Percentiles rank a stretch among this genome's conserved stretches.
Conservation (phyloP, 2,888 invertebrate genomes). For the Trachelus troglodyta region DNA sequence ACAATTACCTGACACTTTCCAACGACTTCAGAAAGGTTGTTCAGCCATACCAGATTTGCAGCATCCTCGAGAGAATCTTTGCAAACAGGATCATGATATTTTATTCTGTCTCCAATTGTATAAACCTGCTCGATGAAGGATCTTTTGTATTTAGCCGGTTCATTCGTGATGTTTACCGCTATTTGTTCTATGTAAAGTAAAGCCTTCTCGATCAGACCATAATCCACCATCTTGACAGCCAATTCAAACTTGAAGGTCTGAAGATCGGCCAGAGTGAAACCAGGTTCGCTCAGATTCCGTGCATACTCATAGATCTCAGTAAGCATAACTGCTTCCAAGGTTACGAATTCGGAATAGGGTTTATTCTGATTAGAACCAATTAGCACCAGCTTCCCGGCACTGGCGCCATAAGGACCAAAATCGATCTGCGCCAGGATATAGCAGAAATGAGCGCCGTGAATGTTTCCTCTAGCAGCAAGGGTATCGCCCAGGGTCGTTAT, state of each 20-base stretch:
- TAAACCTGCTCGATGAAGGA: constrained; percentile 68
- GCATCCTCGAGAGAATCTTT: constrained; percentile 66
- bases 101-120: constrained; percentile 72
- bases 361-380: constrained; percentile 79
- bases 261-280: constrained; percentile 76
- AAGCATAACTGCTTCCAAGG: constrained; percentile 88
- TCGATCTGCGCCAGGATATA: constrained; percentile 87
- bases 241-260: constrained; percentile 88
- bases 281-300: constrained; percentile 79
- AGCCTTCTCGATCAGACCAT: constrained; percentile 83
- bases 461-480: constrained; percentile 78
- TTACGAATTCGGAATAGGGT: constrained; percentile 76
- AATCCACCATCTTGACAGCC: constrained; percentile 81
- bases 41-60: constrained; percentile 72
- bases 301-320: constrained; percentile 97
- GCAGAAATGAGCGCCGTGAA: constrained; percentile 95
- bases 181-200: constrained; percentile 87
- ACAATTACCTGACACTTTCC: constrained; percentile 63
- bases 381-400: constrained; percentile 78
- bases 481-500: constrained; percentile 82
- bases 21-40: constrained; percentile 66
- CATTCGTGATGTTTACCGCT: constrained; percentile 74
- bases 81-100: constrained; percentile 76
- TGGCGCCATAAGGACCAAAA: constrained; percentile 68
- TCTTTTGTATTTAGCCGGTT: constrained; percentile 69